Conservation (phyloP, 2,888 invertebrate species). For the Lasioglossum malachurum region DNA sequence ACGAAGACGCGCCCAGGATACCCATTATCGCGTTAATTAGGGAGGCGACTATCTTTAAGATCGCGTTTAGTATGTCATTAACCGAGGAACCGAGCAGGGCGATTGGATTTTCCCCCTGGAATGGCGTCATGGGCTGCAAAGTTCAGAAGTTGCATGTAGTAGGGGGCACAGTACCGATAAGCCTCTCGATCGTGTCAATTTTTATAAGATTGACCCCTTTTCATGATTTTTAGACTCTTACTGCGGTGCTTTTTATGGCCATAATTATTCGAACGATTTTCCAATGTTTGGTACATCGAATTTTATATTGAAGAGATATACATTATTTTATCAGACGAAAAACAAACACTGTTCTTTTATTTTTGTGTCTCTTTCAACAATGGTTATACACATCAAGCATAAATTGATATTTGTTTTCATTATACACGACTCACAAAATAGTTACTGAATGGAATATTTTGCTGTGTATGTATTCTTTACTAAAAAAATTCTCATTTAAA, state of each 20-base stretch:
- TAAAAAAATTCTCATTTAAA: not conserved
- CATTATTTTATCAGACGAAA: not conserved
- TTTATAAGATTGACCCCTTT: not conserved
- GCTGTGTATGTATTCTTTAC: not conserved
- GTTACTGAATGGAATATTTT: not conserved
- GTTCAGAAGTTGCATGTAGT: conserved; percentile 32
- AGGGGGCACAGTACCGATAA: not conserved
- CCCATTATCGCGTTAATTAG: conserved; percentile 76
- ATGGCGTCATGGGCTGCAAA: conserved; percentile 42
- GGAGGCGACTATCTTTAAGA: conserved; percentile 75
- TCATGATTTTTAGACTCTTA: not conserved
- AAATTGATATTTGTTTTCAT: not conserved
- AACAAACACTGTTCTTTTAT: not conserved
- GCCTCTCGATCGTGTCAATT: not conserved
- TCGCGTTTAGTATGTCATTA: conserved; percentile 79
- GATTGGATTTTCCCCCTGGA: conserved; percentile 71
- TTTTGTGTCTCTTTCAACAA: not conserved
- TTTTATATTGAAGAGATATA: not conserved
- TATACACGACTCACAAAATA: not conserved
- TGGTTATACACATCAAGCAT: not conserved
- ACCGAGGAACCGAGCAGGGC: conserved; percentile 74
- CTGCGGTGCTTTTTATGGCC: not conserved
- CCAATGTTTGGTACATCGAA: not conserved
- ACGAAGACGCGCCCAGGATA: conserved; percentile 77
- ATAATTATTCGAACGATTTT: not conserved